phyloP scores from a whole-genome alignment of 1,140 invertebrate species.

The Catajapyx aquilonaris region DNA sequence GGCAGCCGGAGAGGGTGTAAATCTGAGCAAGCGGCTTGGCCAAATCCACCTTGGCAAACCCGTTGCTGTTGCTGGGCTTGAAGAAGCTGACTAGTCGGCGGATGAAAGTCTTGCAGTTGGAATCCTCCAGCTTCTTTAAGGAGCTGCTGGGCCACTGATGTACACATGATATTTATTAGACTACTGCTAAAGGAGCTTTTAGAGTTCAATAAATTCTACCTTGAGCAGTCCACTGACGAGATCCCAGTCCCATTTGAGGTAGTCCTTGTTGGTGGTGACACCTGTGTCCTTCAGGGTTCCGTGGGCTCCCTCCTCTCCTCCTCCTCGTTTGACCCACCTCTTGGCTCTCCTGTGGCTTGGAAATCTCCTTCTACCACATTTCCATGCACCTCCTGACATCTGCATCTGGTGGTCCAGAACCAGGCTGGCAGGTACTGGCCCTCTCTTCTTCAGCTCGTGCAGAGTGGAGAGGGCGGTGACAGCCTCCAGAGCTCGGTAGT shows the following conservation, averaged over 20 bases:
- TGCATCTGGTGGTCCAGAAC: conserved; percentile 60
- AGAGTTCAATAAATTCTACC: conserved; percentile 27
- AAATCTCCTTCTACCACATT: no score
- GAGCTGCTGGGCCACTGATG: conserved; percentile 26
- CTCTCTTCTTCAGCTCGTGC: conserved; percentile 50
- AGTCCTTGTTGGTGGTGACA: conserved; percentile 47
- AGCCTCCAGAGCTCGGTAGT: conserved; percentile 42
- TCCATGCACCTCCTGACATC: no score
- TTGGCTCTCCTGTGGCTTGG: no score
- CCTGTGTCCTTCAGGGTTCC: conserved; percentile 52
- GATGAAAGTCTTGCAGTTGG: conserved; percentile 53
- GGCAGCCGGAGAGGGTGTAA: conserved; percentile 46
- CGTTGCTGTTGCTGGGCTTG: conserved; percentile 58
- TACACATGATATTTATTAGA: not conserved
- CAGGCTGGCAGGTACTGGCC: conserved; percentile 53
- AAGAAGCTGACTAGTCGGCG: conserved; percentile 64
- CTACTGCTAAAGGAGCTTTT: not conserved
- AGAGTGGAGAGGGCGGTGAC: conserved; percentile 53
- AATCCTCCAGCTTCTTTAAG: conserved; percentile 41
- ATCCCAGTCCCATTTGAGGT: conserved; percentile 64
- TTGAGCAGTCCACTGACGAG: conserved; percentile 52
- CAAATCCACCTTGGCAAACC: conserved; percentile 50
- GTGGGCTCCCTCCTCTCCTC: no score
- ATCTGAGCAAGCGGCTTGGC: conserved; percentile 31
- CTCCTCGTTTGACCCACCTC: no score